These are phyloP conservation scores for Cabera pusaria DNA, from an alignment of 2,888 invertebrate species.

Conservation along the genomic window DNA sequence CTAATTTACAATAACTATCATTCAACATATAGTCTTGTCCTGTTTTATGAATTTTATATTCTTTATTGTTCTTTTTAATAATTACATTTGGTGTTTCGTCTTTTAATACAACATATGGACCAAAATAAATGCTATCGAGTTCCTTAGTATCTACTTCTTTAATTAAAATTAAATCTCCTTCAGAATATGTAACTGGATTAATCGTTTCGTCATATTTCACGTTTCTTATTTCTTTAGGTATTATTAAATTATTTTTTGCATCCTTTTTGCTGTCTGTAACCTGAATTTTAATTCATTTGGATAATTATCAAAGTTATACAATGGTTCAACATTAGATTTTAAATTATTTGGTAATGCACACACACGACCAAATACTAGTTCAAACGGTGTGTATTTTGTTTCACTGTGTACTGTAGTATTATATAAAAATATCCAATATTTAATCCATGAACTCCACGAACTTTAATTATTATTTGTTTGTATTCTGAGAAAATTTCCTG, in stretches of 20 bases:
- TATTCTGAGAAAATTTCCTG: background rate
- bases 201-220: slow-evolving; percentile 3
- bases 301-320: slow-evolving; percentile 18
- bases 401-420: slow-evolving; percentile 2
- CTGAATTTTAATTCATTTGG: slow-evolving; percentile 13
- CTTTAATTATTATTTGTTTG: background rate
- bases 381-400: background rate
- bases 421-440: background rate
- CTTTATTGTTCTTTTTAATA: slow-evolving; percentile 18
- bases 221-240: slow-evolving; percentile 5
- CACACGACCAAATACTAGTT: background rate
- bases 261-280: slow-evolving; percentile 13
- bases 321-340: slow-evolving; percentile 10
- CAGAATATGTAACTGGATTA: background rate
- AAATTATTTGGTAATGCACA: slow-evolving; percentile 16
- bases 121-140: slow-evolving; percentile 11
- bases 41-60: slow-evolving; percentile 19
- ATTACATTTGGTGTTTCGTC: slow-evolving; percentile 20
- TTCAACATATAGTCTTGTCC: no score
- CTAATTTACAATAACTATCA: no score
- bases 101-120: slow-evolving; percentile 13
- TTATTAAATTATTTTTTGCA: slow-evolving; percentile 17
- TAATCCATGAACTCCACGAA: slow-evolving; percentile 1
- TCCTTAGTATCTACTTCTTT: slow-evolving; percentile 11
- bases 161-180: slow-evolving; percentile 5